Evolutionary conservation across 2,113 vertebrate species (phyloP).

Genomic region (Pipra filicauda): DNA sequence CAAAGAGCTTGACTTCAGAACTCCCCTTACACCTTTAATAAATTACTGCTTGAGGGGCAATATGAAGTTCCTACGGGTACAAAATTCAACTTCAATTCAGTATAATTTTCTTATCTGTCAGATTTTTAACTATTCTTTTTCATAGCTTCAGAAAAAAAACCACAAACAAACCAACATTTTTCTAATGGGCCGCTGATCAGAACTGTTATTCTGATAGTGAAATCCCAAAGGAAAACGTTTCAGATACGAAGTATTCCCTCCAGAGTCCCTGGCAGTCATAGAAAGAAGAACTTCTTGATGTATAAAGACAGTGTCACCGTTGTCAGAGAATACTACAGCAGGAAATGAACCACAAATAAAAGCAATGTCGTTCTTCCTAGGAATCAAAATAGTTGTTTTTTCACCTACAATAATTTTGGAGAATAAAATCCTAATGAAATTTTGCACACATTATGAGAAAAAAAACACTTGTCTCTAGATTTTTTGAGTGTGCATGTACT

Average conservation of each 20-base stretch:
- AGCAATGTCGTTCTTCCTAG: constrained; percentile 65
- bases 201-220: constrained; percentile 75
- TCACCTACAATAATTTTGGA: neutral
- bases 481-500: neutral
- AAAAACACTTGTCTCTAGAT: neutral
- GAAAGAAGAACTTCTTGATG: constrained; percentile 77
- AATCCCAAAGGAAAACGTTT: constrained; percentile 79
- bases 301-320: constrained; percentile 81
- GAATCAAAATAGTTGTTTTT: constrained; percentile 54
- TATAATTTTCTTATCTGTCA: constrained; percentile 38
- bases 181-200: constrained; percentile 75
- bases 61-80: neutral
- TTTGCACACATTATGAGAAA: neutral
- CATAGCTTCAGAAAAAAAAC: constrained; percentile 9
- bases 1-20: neutral
- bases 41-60: neutral
- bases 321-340: constrained; percentile 75
- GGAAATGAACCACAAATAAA: constrained; percentile 81
- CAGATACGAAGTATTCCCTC: constrained; percentile 77
- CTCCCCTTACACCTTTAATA: neutral
- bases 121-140: constrained; percentile 43
- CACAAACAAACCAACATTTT: neutral
- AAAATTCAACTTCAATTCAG: neutral
- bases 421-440: constrained; percentile 16
- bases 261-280: constrained; percentile 71